Evolutionary conservation across 2,797 vertebrate species (phyloP), one percentile per base, ranked within the genome.

Genomic region (Darevskia mixta): DNA sequence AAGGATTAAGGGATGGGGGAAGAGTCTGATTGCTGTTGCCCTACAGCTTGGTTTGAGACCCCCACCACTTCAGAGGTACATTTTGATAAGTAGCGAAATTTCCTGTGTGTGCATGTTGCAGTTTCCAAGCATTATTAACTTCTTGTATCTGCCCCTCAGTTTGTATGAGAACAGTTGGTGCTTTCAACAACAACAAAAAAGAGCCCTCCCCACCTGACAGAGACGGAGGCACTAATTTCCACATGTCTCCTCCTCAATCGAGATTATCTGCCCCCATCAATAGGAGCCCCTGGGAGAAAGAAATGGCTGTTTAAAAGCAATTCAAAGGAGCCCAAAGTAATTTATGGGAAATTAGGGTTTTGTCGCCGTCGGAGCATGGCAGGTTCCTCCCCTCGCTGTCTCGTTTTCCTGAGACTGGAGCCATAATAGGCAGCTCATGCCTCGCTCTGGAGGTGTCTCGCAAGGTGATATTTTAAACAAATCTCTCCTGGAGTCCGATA

Each of bases 211-310:
- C 80, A 18, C 38, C 77, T 11, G 20, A 20, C 17, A n/a, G 72
- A 45, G 29, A 38, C 1, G 61, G 88, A 76, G 66, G 45, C n/a
- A 0, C 77, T 29, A 13, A 86, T 88, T 79, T 78, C 55, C 43
- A 77, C 67, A 18, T 55, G 9, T 38, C 2, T 7, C 77, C 81
- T 17, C 5, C 81, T 17, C 5, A n/a, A 61, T 86, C 23, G 61
- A 73, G 86, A 84, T 90, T 86, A 92, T 89, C 93, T 78, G 76
- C 72, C 55, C 89, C 87, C 88, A 25, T 88, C 91, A 88, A 17
- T 83, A 0, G 1, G 49, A 88, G 79, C 81, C 93, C 77, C 1
- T 8, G 79, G 73, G 92, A 91, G 81, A 88, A 88, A 73, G 89
- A 78, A 4, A 29, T 85, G 87, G 86, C 89, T 55, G 84, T 83